Base-by-base conservation (phyloP, 2,888 invertebrate genomes). In the Metopia argyrocephala region DNA sequence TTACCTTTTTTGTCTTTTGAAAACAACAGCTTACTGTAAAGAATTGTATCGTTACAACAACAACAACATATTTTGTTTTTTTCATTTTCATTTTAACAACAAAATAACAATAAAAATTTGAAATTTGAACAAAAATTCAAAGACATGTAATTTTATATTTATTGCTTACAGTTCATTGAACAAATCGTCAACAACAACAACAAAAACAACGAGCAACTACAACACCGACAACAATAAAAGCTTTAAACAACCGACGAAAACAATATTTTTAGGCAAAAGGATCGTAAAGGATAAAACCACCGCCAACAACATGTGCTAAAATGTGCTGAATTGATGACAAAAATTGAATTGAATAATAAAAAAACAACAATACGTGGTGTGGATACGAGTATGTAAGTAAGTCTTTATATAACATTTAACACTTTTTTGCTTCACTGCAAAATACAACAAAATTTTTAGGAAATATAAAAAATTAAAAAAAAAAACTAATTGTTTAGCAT, bases 71-170 rank as follows among this genome's bases (percentile, higher is more conserved):
- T n/a, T n/a, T n/a, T n/a, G n/a, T n/a, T n/a, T n/a, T n/a, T n/a
- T n/a, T n/a, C n/a, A n/a, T n/a, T n/a, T n/a, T n/a, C n/a, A 38
- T 38, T 6, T 15, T 12, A 38, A 15, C 12, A 4, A 12, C 15
- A 38, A 9, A 38, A 15, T 15, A 38, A 38, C 38, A 38, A 38
- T 15, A 38, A 38, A 31, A 3, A 31, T 31, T 12, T 9, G 15
- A 38, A 38, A 38, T 20, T 50, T 50, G 27, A 20, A 52, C 21
- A 52, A 28, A 31, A 65, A 31, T 59, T 12, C 15, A 23, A 59
- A 59, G 74, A 75, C 65, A 73, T 73, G 65, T 57, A 76, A 68
- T 78, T 76, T 66, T 76, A 73, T 83, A 82, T 83, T 78, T 79
- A 82, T 82, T 76, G 61, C 65, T 78, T 69, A 25, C 62, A 76